These are phyloP conservation scores for Beaufortia kweichowensis DNA, from an alignment of 2,113 vertebrate genomes.

Conservation along the genomic window DNA sequence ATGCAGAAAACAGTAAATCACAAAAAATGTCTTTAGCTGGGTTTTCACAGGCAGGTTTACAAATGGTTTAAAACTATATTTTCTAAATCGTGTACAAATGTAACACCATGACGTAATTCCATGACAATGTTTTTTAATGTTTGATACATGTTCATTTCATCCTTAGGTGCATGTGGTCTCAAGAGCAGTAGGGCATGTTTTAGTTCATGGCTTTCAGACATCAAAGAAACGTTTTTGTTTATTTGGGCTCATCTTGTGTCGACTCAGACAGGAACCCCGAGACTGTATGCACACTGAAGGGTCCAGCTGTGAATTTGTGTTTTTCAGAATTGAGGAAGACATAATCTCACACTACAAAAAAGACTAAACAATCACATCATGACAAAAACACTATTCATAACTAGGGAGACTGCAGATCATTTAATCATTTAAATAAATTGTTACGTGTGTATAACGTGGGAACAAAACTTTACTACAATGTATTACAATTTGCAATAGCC, in stretches of 20 bases:
- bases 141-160: background rate
- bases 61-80: too few species aligned
- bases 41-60: too few species aligned
- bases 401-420: slow-evolving; percentile 1
- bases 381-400: background rate
- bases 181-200: background rate
- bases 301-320: slow-evolving; percentile 1
- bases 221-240: slow-evolving; percentile 27
- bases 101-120: too few species aligned
- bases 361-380: slow-evolving; percentile 15
- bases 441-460: too few species aligned
- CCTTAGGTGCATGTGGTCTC: background rate
- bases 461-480: too few species aligned
- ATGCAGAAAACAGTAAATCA: too few species aligned
- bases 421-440: background rate
- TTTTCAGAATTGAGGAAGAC: slow-evolving; percentile 24
- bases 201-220: background rate
- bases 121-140: too few species aligned
- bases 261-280: slow-evolving; percentile 25
- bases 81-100: too few species aligned
- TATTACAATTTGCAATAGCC: too few species aligned
- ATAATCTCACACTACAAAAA: background rate
- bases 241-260: slow-evolving; percentile 32
- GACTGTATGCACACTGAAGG: background rate
- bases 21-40: too few species aligned